phyloP scores from a whole-genome alignment of 2,888 invertebrate species.

The Pinctada fucata region DNA sequence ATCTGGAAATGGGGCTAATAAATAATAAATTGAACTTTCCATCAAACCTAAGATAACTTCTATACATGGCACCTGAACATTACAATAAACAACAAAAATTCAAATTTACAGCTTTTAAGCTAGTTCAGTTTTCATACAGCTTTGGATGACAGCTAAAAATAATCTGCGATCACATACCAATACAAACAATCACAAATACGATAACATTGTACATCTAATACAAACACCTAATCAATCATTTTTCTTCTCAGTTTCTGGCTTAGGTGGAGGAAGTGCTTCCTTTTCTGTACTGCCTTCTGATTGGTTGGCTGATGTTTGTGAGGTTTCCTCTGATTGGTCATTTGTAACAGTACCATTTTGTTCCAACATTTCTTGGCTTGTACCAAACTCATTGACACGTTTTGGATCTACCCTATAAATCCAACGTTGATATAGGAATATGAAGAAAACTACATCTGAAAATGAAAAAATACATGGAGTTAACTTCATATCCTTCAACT shows the following conservation, averaged over 20 bases:
- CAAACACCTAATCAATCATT: background rate
- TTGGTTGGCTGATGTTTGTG: conserved; percentile 13
- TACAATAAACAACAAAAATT: no score
- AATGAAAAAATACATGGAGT: conserved; percentile 57
- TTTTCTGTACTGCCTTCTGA: conserved; percentile 4
- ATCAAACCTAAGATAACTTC: no score
- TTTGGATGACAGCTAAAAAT: no score
- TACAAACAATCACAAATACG: no score
- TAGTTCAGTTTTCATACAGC: no score
- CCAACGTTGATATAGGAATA: conserved; percentile 99
- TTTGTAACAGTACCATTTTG: conserved; percentile 54
- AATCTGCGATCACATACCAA: no score
- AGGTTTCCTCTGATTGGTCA: conserved; percentile 24
- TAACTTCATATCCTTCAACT: no score
- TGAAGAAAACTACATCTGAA: conserved; percentile 97
- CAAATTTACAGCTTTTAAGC: no score
- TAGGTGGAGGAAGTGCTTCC: background rate
- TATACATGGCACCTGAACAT: no score
- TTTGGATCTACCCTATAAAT: conserved; percentile 97
- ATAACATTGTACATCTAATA: no score
- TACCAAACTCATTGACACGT: conserved; percentile 98
- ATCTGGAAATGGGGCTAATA: no score
- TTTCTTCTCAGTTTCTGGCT: conserved; percentile 22
- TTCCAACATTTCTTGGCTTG: conserved; percentile 92
- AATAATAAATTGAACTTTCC: no score